Base-by-base conservation (phyloP, 1,140 invertebrate species). In the Sycophila sp. region DNA sequence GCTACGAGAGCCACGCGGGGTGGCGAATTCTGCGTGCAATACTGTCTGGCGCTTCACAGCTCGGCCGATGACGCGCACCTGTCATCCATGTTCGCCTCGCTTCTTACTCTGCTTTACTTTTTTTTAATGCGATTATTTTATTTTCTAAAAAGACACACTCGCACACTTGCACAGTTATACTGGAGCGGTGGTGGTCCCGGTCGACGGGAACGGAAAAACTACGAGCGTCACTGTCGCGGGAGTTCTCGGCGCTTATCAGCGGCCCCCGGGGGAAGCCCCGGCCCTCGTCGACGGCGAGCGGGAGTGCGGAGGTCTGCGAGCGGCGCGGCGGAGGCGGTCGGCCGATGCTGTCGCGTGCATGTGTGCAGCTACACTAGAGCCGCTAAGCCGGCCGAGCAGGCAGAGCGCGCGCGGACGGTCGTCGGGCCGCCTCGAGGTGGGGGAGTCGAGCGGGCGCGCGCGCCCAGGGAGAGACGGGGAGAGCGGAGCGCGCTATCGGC, bases 291-390 rank as follows among this genome's bases (percentile, higher is more conserved):
- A 73, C 63, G 73, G 71, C 78, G 75, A n/a, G 75, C 74, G n/a
- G n/a, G n/a, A n/a, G n/a, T n/a, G 73, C 76, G 73, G 76, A 77
- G 79, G 75, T n/a, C 74, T 72, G 73, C 75, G 69, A n/a, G 66
- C 60, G 68, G 70, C 75, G 59, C 70, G 71, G 68, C 75, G 75
- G 24, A 73, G 73, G 74, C 74, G 63, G 15, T 26, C 13, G 24
- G 74, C 80, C 79, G 84, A 84, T 85, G 84, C 80, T 86, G 78
- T 84, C 84, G 83, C 85, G 80, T 85, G 82, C 83, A 86, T 85
- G 85, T 84, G 83, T 84, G 82, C 84, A 86, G 84, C 83, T 80
- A 85, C 80, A 83, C 81, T 82, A 83, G 76, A 76, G 77, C 71
- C 74, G 69, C 76, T 72, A 76, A 70, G 76, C 80, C 73, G 74